A percentile compares a stretch with the other conserved stretches of the same genome.
These are phyloP conservation scores for Mimachlamys varia DNA, from an alignment of 2,888 invertebrate genomes.

Conservation along the genomic window DNA sequence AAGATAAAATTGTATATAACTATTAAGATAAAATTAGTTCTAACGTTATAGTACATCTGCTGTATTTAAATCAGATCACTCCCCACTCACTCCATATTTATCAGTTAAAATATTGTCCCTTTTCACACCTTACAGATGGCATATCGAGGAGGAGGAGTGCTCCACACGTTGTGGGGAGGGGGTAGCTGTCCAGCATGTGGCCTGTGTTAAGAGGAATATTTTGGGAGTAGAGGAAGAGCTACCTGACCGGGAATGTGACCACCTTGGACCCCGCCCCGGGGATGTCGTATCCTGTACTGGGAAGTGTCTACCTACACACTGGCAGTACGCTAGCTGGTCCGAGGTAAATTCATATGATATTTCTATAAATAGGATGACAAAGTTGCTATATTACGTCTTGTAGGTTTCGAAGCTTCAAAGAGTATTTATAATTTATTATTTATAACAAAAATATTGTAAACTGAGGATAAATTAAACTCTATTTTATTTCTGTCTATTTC, in stretches of 20 bases:
- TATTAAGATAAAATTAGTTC: too few species aligned
- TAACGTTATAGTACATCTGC: too few species aligned
- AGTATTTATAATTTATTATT: too few species aligned
- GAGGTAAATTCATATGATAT: slow-evolving; percentile 82
- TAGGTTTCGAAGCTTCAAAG: too few species aligned
- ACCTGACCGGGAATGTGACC: slow-evolving; percentile 83
- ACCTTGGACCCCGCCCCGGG: slow-evolving; percentile 83
- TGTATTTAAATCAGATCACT: too few species aligned
- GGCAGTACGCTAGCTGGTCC: slow-evolving; percentile 90
- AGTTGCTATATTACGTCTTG: background rate
- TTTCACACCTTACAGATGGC: slow-evolving; percentile 83
- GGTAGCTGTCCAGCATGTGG: slow-evolving; percentile 84
- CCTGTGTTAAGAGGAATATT: slow-evolving; percentile 83
- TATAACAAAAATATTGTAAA: too few species aligned
- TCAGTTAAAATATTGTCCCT: slow-evolving; percentile 81
- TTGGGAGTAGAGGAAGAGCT: slow-evolving; percentile 60
- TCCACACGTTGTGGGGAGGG: slow-evolving; percentile 89
- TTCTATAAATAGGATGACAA: background rate
- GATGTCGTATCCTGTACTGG: slow-evolving; percentile 85
- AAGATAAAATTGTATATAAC: too few species aligned
- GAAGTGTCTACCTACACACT: slow-evolving; percentile 86
- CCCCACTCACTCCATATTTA: background rate
- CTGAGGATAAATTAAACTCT: too few species aligned
- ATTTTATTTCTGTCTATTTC: too few species aligned
- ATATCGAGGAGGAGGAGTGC: slow-evolving; percentile 85